Conservation (phyloP, 2,113 vertebrate species). For the Mustela lutreola region DNA sequence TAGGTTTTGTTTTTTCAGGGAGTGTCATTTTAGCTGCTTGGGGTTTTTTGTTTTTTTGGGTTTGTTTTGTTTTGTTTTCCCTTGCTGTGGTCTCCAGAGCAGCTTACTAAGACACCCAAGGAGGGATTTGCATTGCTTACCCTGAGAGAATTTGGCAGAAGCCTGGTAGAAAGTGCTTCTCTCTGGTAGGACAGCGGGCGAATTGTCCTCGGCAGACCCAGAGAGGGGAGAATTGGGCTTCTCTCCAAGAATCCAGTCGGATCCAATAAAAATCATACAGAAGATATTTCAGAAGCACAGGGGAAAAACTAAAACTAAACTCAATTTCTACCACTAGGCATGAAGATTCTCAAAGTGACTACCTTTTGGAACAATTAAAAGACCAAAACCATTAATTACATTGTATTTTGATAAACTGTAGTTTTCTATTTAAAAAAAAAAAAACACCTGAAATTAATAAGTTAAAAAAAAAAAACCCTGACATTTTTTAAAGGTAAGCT, state of each 20-base stretch:
- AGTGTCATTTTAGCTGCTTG: not conserved
- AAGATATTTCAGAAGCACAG: not conserved
- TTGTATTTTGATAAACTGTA: not conserved
- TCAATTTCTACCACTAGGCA: not conserved
- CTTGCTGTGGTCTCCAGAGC: slow-evolving; percentile 29
- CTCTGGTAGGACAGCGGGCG: not conserved
- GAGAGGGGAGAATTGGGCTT: not conserved
- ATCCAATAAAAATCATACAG: not conserved
- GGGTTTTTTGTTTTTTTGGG: not conserved
- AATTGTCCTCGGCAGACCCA: not conserved
- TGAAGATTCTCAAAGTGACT: not conserved
- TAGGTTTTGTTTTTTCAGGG: not conserved
- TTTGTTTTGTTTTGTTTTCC: not conserved
- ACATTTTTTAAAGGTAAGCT: slow-evolving; percentile 11
- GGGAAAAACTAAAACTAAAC: not conserved
- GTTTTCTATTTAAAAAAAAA: not conserved
- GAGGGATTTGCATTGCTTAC: not conserved
- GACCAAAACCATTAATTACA: not conserved
- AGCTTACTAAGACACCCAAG: not conserved
- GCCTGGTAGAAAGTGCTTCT: not conserved
- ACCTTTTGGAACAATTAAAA: slow-evolving; percentile 44
- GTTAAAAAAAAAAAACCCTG: not conserved
- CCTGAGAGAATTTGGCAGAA: not conserved
- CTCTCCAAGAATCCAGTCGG: not conserved
- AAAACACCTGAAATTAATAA: not conserved